Percentiles rank a stretch among this genome's conserved stretches.
These are phyloP conservation scores for Coregonus suidteri DNA, from an alignment of 2,797 vertebrate genomes.

Conservation along the genomic window DNA sequence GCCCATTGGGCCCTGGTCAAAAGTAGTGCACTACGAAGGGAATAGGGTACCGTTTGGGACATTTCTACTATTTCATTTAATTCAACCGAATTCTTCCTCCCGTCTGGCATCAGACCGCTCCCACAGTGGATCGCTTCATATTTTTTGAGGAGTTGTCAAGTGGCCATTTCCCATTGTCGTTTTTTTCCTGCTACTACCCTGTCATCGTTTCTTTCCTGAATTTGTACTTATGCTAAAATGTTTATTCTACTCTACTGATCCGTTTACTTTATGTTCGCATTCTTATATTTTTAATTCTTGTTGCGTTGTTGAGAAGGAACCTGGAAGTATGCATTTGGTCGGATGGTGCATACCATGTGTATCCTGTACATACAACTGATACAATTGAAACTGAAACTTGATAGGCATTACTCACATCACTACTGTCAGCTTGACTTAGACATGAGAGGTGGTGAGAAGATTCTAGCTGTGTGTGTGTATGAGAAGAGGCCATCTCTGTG, in stretches of 20 bases:
- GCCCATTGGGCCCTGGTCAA: too few species aligned
- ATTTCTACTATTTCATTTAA: neutral
- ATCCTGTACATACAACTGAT: too few species aligned
- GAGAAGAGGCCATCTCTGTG: conserved; percentile 47
- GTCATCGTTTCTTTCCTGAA: too few species aligned
- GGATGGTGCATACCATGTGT: too few species aligned
- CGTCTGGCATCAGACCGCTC: conserved; percentile 18
- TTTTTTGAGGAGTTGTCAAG: conserved; percentile 60
- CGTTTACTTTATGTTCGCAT: too few species aligned
- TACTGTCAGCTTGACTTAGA: conserved; percentile 58
- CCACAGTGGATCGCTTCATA: conserved; percentile 53
- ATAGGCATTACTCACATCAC: conserved; percentile 64
- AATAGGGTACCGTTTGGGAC: neutral
- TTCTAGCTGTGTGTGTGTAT: neutral
- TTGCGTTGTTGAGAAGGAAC: too few species aligned
- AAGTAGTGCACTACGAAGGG: neutral
- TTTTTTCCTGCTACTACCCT: conserved; percentile 33
- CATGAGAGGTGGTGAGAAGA: neutral
- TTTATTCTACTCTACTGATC: too few species aligned
- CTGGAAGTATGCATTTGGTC: too few species aligned
- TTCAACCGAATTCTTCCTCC: neutral
- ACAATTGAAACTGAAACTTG: neutral
- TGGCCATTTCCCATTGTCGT: conserved; percentile 59
- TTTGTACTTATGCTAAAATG: too few species aligned
- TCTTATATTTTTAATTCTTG: too few species aligned